Evolutionary conservation across 2,888 invertebrate genomes (phyloP), one percentile per base, ranked within the genome.

Genomic region (Anoplius nigerrimus): DNA sequence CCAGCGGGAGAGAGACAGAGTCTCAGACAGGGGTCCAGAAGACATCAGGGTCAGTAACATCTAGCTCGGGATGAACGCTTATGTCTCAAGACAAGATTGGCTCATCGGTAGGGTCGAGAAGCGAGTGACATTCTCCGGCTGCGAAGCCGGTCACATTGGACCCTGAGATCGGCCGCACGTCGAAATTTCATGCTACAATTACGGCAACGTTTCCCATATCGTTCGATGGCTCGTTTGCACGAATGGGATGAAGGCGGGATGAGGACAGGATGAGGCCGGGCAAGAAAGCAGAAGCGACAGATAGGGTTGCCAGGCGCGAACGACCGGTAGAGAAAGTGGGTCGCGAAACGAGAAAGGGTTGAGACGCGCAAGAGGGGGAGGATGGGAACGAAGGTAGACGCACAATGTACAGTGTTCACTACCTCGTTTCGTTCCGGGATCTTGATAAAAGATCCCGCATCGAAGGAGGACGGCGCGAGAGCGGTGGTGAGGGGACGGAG

Each of bases 171-270:
- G 22, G 15, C 53, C 55, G 24, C 54, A 53, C 46, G 55, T 58
- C 48, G 69, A 66, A 71, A 73, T 68, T 66, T 66, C 61, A 52
- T 42, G 62, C 60, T 69, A 59, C 62, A 77, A 74, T 74, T 75
- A 74, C 74, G 60, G 61, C 63, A 76, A 77, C 75, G 74, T 75
- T 78, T 74, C 71, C 63, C 72, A 72, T 58, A 59, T 57, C 63
- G 22, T 51, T 61, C 55, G 42, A 48, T 15, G 63, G 66, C 74
- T 79, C 77, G 75, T 78, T 74, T 77, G 64, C 74, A 42, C 34
- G 24, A 57, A 42, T 20, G 55, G 34, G 13, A 56, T 42, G 55
- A n/a, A 16, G 54, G 34, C 24, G 11, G 51, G 22, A 48, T 34
- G 22, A 51, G 51, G 43, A 61, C 18, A 60, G 22, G 48, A 48